Evolutionary conservation across 2,888 invertebrate species (phyloP), one percentile per base, ranked within the genome.

Genomic region (Chymomyza caudatula): DNA sequence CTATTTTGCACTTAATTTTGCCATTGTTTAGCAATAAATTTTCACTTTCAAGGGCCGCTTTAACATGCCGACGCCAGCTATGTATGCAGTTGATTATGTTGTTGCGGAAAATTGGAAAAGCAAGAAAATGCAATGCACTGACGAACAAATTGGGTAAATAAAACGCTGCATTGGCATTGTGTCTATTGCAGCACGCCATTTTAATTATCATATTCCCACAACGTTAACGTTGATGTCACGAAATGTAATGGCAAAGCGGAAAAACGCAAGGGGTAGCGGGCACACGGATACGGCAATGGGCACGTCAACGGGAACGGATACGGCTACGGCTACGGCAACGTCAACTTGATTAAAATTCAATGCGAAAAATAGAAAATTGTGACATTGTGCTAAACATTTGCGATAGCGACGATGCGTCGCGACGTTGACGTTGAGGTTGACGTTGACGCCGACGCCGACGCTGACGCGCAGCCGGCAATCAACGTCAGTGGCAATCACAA

Each of bases 341-440:
- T 67, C 79, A 80, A 85, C 85, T 78, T 85, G 73, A 80, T 80
- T 80, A 79, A 85, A 85, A 82, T 80, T 82, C 85, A 85, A 82
- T 80, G 64, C 76, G 54, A 20, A 64, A 71, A 71, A 65, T 73
- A 70, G 76, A 57, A 19, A 63, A 22, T 43, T n/a, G 68, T 67
- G 59, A 67, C 77, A 75, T 85, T 85, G 83, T 80, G 73, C 75
- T 75, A 71, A 69, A 19, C 29, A 37, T 37, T 37, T 37, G 11
- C 29, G 29, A 37, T 11, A 2, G 29, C 29, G 11, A 2, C 11
- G 29, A 37, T n/a, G n/a, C n/a, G n/a, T n/a, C n/a, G n/a, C 29
- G 29, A 37, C 29, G 29, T 11, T 37, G 29, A 37, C 29, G 29
- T 37, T 11, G 29, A 37, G 29, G 29, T 29, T 29, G 29, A 3